phyloP scores from a whole-genome alignment of 2,888 invertebrate species.

The Cremastinae sp. region DNA sequence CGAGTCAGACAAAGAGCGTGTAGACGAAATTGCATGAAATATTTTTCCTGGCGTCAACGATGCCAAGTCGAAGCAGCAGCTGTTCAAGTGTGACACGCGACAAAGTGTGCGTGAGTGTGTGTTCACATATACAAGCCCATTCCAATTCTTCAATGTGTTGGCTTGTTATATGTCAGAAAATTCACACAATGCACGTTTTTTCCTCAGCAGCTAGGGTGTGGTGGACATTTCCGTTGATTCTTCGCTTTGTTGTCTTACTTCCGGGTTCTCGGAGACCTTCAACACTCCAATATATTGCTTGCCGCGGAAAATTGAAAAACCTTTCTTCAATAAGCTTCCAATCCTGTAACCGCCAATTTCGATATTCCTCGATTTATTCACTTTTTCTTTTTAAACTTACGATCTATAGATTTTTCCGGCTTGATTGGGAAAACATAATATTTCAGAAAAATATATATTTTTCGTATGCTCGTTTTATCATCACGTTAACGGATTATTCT shows the following conservation, averaged over 20 bases:
- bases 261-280: background rate
- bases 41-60: slow-evolving; percentile 47
- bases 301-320: too few species aligned
- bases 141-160: slow-evolving; percentile 18
- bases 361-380: too few species aligned
- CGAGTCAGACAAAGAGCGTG: slow-evolving; percentile 18
- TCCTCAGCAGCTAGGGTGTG: slow-evolving; percentile 31
- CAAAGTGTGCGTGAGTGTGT: slow-evolving; percentile 10
- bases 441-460: too few species aligned
- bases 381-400: too few species aligned
- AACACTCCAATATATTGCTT: too few species aligned
- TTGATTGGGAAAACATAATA: too few species aligned
- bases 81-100: too few species aligned
- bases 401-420: too few species aligned
- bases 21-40: slow-evolving; percentile 36
- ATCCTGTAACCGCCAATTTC: too few species aligned
- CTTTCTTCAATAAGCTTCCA: too few species aligned
- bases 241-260: slow-evolving; percentile 2
- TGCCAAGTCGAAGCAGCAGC: slow-evolving; percentile 51
- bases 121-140: slow-evolving; percentile 1
- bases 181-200: slow-evolving; percentile 22
- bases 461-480: too few species aligned
- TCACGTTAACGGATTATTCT: too few species aligned
- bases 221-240: slow-evolving; percentile 19
- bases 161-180: slow-evolving; percentile 33